Base-by-base conservation (phyloP, 2,888 invertebrate genomes). In the Noctua comes region DNA sequence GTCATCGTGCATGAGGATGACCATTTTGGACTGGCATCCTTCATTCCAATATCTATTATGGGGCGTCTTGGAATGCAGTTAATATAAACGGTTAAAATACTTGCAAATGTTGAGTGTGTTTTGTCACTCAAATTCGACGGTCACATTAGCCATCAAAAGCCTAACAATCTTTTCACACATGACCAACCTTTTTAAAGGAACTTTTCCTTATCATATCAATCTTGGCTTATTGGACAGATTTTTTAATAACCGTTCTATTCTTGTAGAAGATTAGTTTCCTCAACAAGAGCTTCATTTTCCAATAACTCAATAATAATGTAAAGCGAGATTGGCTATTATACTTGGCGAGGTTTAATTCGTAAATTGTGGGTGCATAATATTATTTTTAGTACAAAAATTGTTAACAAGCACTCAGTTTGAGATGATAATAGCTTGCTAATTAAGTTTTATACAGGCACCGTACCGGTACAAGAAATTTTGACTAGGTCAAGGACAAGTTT, bases 201-300 rank as follows among this genome's bases (percentile, higher is more conserved):
- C 54, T 73, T 86, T 79, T 70, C 73, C 72, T 71, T 76, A 81
- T 77, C 73, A 80, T 85, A 90, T 89, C 82, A 87, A 87, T 88
- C 87, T 87, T 84, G 83, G 68, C 84, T 77, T 84, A 68, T 74
- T 79, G 78, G 86, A 88, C 86, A 89, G 88, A 86, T 89, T 79
- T 77, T 83, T 78, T 85, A 78, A 88, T 80, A 80, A 83, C 73
- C 69, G 21, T 76, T 68, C 76, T 62, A 68, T 72, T 87, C 80
- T 83, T 77, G 59, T 62, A 46, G 59, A 66, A 83, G 74, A 88
- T 86, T 75, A 80, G 80, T 88, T 88, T 73, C 68, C 59, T 68
- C 36, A 69, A 83, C 75, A 86, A 80, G 78, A 70, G 77, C 77
- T 80, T 71, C 75, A 43, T 85, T 88, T 87, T 88, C 85, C 79